phyloP scores from a whole-genome alignment of 2,888 invertebrate species.

The Oasisia sp. region DNA sequence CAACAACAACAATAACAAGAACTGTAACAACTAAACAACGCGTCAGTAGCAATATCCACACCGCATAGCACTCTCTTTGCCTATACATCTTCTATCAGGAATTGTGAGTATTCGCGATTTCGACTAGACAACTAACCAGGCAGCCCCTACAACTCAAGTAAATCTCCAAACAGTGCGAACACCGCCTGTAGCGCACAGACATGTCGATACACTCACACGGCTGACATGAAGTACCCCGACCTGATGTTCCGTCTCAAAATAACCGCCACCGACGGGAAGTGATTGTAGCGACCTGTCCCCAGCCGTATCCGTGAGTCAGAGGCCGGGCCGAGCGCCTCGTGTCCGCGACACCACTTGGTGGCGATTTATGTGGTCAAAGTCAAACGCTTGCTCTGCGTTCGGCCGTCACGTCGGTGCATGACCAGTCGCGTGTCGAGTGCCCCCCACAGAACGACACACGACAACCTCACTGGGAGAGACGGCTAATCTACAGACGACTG shows the following conservation, averaged over 20 bases:
- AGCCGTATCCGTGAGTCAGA: too few species aligned
- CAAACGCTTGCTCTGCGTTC: not conserved
- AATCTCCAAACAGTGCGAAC: not conserved
- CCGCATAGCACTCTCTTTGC: not conserved
- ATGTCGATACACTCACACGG: not conserved
- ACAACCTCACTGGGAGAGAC: too few species aligned
- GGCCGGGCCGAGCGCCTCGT: too few species aligned
- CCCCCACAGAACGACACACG: not conserved
- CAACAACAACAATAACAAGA: not conserved
- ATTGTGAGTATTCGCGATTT: not conserved
- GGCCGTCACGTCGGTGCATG: not conserved
- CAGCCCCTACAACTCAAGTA: not conserved
- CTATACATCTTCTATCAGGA: not conserved
- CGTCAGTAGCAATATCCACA: not conserved
- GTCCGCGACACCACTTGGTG: not conserved
- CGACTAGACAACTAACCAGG: not conserved
- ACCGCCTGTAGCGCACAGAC: not conserved
- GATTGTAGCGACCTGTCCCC: not conserved
- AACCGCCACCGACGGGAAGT: not conserved
- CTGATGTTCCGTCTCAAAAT: not conserved
- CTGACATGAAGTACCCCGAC: not conserved
- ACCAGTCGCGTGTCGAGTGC: not conserved
- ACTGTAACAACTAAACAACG: not conserved
- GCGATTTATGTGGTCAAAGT: constrained; percentile 1
- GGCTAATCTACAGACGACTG: too few species aligned